A percentile compares a stretch with the other conserved stretches of the same genome.
Evolutionary conservation across 2,797 vertebrate species (phyloP).

Genomic region (Holocentrus rufus): DNA sequence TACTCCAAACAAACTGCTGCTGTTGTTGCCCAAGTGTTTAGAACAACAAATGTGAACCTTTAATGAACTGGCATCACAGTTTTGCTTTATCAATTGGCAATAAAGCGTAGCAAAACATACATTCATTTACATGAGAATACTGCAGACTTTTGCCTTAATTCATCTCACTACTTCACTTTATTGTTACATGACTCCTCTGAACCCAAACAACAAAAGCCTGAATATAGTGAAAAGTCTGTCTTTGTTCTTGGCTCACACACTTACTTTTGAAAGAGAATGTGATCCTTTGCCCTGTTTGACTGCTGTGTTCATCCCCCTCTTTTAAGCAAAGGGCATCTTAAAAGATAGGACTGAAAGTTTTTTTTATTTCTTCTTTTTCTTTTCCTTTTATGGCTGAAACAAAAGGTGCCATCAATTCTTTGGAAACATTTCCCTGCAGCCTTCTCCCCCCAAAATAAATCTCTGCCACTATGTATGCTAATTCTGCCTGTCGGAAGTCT

Average conservation of each 20-base stretch:
- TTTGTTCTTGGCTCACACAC: not conserved
- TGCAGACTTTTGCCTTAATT: too few species aligned
- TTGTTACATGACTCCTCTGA: not conserved
- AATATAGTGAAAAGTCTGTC: not conserved
- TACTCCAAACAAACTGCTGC: too few species aligned
- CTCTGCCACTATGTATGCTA: constrained; percentile 78
- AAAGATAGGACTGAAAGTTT: constrained; percentile 1
- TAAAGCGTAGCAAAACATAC: too few species aligned
- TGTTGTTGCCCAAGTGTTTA: too few species aligned
- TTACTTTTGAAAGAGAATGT: not conserved
- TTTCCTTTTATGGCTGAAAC: not conserved
- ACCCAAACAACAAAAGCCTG: not conserved
- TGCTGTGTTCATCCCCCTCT: not conserved
- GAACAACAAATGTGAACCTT: too few species aligned
- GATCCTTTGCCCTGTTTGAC: not conserved
- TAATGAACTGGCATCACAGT: too few species aligned
- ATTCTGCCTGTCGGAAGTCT: constrained; percentile 69
- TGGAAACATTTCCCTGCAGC: constrained; percentile 33
- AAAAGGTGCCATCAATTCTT: constrained; percentile 38
- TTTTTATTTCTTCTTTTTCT: not conserved
- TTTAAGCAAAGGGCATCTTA: constrained; percentile 28
- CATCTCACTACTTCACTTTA: too few species aligned
- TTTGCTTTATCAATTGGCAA: too few species aligned
- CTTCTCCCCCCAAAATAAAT: constrained; percentile 50
- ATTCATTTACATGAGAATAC: too few species aligned